Conservation (phyloP, 2,113 vertebrate genomes). For the Brachypteracias leptosomus region DNA sequence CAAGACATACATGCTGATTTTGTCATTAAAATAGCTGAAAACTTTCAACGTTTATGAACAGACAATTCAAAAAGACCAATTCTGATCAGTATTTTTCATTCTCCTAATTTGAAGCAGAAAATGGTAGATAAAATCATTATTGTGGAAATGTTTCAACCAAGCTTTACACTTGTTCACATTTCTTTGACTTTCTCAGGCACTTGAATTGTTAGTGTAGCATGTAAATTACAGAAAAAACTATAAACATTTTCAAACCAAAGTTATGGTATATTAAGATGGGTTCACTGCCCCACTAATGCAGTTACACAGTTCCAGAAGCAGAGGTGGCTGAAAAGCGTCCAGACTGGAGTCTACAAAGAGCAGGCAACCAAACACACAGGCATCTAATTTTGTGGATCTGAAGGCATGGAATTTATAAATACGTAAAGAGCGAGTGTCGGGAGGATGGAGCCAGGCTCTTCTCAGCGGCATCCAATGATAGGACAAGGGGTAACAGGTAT, state of each 20-base stretch:
- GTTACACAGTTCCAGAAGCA: not conserved
- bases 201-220: not conserved
- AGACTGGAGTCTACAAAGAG: not conserved
- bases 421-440: no score
- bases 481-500: no score
- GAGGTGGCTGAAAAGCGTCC: not conserved
- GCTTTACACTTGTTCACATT: not conserved
- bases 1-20: not conserved
- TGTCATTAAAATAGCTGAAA: not conserved
- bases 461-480: no score
- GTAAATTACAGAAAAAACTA: not conserved
- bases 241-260: not conserved
- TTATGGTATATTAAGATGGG: not conserved
- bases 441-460: no score
- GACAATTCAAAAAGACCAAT: not conserved
- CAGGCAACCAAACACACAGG: not conserved
- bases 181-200: not conserved
- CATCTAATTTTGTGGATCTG: not conserved
- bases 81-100: not conserved
- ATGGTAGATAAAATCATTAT: not conserved
- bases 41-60: not conserved
- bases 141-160: not conserved
- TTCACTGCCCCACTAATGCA: not conserved
- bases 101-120: not conserved
- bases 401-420: not conserved